Percentiles rank a stretch among this genome's conserved stretches.
phyloP scores from a whole-genome alignment of 2,797 vertebrate genomes.

The Anabas testudineus region DNA sequence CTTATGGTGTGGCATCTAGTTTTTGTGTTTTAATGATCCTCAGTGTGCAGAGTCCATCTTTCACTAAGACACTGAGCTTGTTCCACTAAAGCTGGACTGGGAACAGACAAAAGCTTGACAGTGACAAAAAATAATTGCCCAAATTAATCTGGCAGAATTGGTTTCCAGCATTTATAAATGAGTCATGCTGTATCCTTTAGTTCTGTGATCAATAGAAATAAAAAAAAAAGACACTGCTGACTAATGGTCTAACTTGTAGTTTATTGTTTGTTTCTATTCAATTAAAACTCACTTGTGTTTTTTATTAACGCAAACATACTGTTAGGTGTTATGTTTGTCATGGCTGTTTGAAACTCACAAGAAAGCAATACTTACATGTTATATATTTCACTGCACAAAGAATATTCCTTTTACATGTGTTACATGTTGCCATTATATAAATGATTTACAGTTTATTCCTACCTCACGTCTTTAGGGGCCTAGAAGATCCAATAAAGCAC shows the following conservation, averaged over 20 bases:
- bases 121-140: slow-evolving; percentile 9
- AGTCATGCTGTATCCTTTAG: slow-evolving; percentile 6
- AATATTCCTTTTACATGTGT: no score
- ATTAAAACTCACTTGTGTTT: not conserved
- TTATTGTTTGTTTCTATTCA: not conserved
- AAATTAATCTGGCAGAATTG: slow-evolving; percentile 22
- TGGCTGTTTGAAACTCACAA: no score
- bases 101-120: slow-evolving; percentile 10
- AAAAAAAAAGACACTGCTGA: slow-evolving; percentile 29
- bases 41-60: slow-evolving; percentile 16
- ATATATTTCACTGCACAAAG: no score
- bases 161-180: slow-evolving; percentile 25
- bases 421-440: no score
- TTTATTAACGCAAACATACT: slow-evolving; percentile 18
- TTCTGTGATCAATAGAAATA: slow-evolving; percentile 30
- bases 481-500: no score
- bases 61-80: not conserved
- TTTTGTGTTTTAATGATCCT: slow-evolving; percentile 27
- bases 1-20: not conserved
- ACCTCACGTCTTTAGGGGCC: no score
- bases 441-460: no score
- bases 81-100: slow-evolving; percentile 17
- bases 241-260: slow-evolving; percentile 15
- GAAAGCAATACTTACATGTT: no score
- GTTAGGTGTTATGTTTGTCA: not conserved